These are phyloP conservation scores for Phyllotis vaccarum DNA, from an alignment of 2,797 vertebrate species.

Conservation along the genomic window DNA sequence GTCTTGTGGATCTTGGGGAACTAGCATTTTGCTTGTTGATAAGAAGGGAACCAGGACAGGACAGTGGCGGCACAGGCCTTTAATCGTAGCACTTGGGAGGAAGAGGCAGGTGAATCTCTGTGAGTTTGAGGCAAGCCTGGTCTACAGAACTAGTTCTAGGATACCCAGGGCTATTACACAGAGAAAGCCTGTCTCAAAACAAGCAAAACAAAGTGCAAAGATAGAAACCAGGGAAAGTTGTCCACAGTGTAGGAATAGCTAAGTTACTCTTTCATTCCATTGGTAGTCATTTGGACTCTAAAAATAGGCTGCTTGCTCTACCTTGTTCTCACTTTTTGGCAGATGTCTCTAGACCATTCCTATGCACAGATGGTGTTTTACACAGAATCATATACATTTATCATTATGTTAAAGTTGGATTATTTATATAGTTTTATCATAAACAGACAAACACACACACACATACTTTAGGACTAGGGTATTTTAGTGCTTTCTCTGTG, in stretches of 20 bases:
- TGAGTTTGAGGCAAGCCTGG: too few species aligned
- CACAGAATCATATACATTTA: neutral
- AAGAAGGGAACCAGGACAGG: neutral
- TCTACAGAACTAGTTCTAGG: too few species aligned
- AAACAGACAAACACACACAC: neutral
- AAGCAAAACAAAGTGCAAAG: too few species aligned
- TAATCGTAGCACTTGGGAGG: too few species aligned
- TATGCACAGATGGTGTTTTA: neutral
- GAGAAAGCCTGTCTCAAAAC: too few species aligned
- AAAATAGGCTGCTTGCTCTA: neutral
- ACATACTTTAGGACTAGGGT: neutral
- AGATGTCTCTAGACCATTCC: neutral
- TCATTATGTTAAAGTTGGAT: conserved; percentile 23
- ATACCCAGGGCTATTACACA: too few species aligned
- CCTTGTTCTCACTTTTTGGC: neutral
- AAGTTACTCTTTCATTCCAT: neutral
- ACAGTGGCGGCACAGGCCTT: too few species aligned
- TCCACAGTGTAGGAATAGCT: neutral
- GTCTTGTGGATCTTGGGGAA: neutral
- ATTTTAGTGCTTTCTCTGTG: too few species aligned
- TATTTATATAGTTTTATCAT: neutral
- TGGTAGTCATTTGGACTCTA: neutral
- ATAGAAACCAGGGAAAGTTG: neutral
- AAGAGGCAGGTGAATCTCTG: too few species aligned
- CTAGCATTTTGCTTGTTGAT: neutral